These are phyloP conservation scores for Anoplius nigerrimus DNA, from an alignment of 2,888 invertebrate species.

Conservation along the genomic window DNA sequence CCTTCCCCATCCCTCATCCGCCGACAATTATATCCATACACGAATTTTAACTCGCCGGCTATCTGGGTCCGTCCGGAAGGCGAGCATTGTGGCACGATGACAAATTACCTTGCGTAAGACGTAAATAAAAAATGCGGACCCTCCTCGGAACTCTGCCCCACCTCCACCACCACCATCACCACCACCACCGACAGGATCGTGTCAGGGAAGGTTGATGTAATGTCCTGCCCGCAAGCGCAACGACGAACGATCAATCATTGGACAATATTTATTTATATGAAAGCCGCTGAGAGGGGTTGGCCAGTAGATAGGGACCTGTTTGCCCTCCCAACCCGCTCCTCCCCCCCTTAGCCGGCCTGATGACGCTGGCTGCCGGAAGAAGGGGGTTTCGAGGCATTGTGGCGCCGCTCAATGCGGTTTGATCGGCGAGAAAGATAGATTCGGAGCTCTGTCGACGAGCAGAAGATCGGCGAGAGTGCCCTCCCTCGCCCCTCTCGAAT, in stretches of 20 bases:
- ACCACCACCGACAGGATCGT: constrained; percentile 17
- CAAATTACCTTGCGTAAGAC: constrained; percentile 62
- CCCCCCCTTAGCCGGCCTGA: constrained; percentile 1
- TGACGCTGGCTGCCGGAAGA: constrained; percentile 20
- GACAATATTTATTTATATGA: constrained; percentile 70
- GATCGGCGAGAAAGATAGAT: constrained; percentile 44
- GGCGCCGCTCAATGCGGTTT: constrained; percentile 39
- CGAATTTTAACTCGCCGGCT: constrained; percentile 59
- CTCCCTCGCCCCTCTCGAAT: constrained; percentile 24
- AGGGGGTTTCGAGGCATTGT: constrained; percentile 45
- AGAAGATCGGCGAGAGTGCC: constrained; percentile 4
- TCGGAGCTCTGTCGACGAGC: constrained; percentile 4
- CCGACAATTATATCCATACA: constrained; percentile 56
- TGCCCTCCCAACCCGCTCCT: constrained; percentile 24
- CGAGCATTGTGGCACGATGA: constrained; percentile 63
- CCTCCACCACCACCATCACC: not conserved
- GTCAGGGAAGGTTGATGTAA: constrained; percentile 59
- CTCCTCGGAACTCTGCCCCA: constrained; percentile 34
- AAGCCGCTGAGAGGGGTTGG: constrained; percentile 40
- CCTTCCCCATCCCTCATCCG: constrained; percentile 25
- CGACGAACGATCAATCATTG: constrained; percentile 67
- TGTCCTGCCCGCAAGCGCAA: constrained; percentile 53
- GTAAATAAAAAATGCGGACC: constrained; percentile 51
- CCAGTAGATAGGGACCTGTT: constrained; percentile 46
- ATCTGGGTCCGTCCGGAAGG: constrained; percentile 42